A percentile compares a stretch with the other conserved stretches of the same genome.
Evolutionary conservation across 2,888 invertebrate species (phyloP).

Genomic region (Oegoconia quadripuncta): DNA sequence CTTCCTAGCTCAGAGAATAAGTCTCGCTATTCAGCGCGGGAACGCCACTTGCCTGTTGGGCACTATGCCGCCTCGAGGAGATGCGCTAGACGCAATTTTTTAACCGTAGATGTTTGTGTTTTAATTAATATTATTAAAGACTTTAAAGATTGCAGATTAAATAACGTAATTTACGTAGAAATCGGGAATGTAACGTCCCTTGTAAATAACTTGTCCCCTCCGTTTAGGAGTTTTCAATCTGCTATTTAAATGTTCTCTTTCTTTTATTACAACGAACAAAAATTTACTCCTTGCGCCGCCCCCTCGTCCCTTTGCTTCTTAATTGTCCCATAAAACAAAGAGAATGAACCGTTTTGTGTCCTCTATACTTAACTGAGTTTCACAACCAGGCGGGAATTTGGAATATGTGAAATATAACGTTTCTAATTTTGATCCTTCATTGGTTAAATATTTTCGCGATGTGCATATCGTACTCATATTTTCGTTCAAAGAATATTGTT

Average conservation of each 20-base stretch:
- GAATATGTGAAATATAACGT: slow-evolving; percentile 7
- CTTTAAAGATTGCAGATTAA: too few relatives aligned
- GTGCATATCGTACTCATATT: not conserved
- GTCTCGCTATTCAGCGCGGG: too few relatives aligned
- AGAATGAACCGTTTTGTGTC: slow-evolving; percentile 53
- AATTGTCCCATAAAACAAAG: slow-evolving; percentile 66
- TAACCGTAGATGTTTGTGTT: too few relatives aligned
- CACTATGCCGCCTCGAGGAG: too few relatives aligned
- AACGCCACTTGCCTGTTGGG: too few relatives aligned
- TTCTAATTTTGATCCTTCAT: slow-evolving; percentile 9
- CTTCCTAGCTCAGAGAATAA: too few relatives aligned
- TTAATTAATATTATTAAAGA: too few relatives aligned
- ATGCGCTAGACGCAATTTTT: too few relatives aligned
- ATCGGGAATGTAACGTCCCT: slow-evolving; percentile 1
- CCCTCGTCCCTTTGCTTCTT: slow-evolving; percentile 48
- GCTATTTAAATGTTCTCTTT: slow-evolving; percentile 52
- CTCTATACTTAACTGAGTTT: slow-evolving; percentile 38
- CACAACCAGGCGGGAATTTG: slow-evolving; percentile 32
- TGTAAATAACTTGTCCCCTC: slow-evolving; percentile 8
- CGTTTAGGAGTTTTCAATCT: slow-evolving; percentile 53
- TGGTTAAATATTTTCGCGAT: slow-evolving; percentile 9
- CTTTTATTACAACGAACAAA: slow-evolving; percentile 51
- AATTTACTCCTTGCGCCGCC: slow-evolving; percentile 47
- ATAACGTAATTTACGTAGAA: slow-evolving; percentile 10
- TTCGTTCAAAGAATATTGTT: too few relatives aligned